Base-by-base conservation (phyloP, 1,140 invertebrate species). In the Cataglyphis hispanica region DNA sequence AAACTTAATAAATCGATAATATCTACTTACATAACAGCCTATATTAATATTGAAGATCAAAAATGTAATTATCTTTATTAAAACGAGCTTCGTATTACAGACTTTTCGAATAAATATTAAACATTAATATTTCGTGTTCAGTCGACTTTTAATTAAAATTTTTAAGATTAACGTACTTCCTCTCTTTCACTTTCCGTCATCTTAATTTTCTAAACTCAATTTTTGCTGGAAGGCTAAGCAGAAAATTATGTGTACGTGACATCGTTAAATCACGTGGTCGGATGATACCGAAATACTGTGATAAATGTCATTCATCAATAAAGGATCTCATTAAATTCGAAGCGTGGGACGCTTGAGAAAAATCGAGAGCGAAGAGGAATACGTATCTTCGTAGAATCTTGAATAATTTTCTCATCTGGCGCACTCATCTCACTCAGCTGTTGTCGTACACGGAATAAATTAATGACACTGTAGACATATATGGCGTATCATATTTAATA, bases 221-320 rank as follows among this genome's bases (percentile, higher is more conserved):
- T 58, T 74, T 43, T 34, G 25, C n/a, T 43, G 27, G 7, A 43
- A 83, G 72, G 34, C 37, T n/a, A 46, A 69, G 64, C 50, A 56
- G 22, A 83, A 43, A 72, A 61, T 83, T 60, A 83, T 63, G 87
- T 75, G 37, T 64, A 87, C 74, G 80, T 46, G 75, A 86, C 86
- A 61, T 67, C 86, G 89, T 89, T 78, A 85, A 70, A 85, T 88
- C 84, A 53, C 84, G 70, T 46, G 60, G 78, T 84, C 70, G 61
- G 66, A 83, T 89, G 85, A 77, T 87, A 64, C 74, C 25, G 74
- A 63, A 56, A 22, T 64, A 83, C 70, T 89, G 90, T 87, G 87
- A 92, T 91, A 88, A 89, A 89, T 89, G 86, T 85, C 83, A 90
- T 91, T 93, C 91, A 89, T 89, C 84, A 86, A 88, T 90, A 87